These are phyloP conservation scores for Merops nubicus DNA, from an alignment of 2,113 vertebrate species.

Conservation along the genomic window DNA sequence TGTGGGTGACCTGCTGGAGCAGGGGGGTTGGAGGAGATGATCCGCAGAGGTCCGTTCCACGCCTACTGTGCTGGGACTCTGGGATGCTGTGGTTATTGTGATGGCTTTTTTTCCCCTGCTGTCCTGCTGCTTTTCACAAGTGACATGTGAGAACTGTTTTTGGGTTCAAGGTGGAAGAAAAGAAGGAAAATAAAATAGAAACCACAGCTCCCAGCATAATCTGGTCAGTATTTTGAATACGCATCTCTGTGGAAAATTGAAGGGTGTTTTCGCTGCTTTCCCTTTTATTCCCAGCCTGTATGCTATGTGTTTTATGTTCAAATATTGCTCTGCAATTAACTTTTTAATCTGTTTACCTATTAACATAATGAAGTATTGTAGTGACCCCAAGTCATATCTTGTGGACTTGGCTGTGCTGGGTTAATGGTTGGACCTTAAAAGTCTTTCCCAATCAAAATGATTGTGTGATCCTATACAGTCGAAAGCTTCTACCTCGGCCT, in stretches of 20 bases:
- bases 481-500: not conserved
- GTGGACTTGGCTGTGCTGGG: not conserved
- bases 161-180: not conserved
- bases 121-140: no score
- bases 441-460: not conserved
- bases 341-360: no score
- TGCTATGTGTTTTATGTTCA: no score
- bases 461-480: not conserved
- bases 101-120: not conserved
- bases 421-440: not conserved
- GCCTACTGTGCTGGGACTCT: no score
- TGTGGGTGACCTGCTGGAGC: no score
- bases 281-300: fast-evolving
- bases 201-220: no score
- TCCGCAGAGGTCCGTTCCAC: no score
- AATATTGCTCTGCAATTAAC: no score
- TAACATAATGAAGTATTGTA: no score
- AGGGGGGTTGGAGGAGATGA: no score
- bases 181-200: not conserved
- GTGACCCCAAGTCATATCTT: not conserved
- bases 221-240: no score
- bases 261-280: not conserved
- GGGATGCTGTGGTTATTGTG: no score
- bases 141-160: not conserved
- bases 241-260: not conserved